A percentile compares a stretch with the other conserved stretches of the same genome.
Evolutionary conservation across 2,888 invertebrate species (phyloP).

Genomic region (Trisateles emortualis): DNA sequence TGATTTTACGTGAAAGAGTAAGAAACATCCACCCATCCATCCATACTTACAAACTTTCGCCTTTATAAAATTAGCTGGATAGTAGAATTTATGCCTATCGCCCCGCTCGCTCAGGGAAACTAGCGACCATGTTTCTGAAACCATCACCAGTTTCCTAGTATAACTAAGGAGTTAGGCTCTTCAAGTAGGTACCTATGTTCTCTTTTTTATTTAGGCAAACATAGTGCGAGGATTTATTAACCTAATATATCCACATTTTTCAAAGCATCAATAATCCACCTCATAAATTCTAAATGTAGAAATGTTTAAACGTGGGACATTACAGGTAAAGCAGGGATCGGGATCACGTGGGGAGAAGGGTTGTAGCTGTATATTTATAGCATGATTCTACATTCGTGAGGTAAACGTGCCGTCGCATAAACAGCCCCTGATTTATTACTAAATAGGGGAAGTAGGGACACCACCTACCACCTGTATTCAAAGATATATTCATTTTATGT

Average conservation of each 20-base stretch:
- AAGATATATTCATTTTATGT: too few species aligned
- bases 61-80: too few species aligned
- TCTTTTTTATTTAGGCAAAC: too few species aligned
- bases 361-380: slow-evolving; percentile 28
- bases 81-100: too few species aligned
- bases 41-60: too few species aligned
- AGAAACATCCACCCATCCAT: too few species aligned
- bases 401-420: slow-evolving; percentile 26
- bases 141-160: too few species aligned
- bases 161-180: too few species aligned
- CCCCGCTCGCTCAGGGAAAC: too few species aligned
- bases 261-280: not conserved
- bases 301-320: not conserved
- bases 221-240: not conserved
- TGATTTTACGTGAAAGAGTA: too few species aligned
- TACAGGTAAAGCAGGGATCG: not conserved
- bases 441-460: not conserved
- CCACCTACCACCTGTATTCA: not conserved
- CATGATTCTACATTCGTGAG: slow-evolving; percentile 19
- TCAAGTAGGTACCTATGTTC: too few species aligned
- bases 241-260: not conserved
- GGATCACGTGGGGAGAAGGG: not conserved
- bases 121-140: too few species aligned
- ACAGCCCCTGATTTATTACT: slow-evolving; percentile 34
- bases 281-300: not conserved